A percentile compares a stretch with the other conserved stretches of the same genome.
These are phyloP conservation scores for Etheostoma cragini DNA, from an alignment of 2,113 vertebrate species.

Conservation along the genomic window DNA sequence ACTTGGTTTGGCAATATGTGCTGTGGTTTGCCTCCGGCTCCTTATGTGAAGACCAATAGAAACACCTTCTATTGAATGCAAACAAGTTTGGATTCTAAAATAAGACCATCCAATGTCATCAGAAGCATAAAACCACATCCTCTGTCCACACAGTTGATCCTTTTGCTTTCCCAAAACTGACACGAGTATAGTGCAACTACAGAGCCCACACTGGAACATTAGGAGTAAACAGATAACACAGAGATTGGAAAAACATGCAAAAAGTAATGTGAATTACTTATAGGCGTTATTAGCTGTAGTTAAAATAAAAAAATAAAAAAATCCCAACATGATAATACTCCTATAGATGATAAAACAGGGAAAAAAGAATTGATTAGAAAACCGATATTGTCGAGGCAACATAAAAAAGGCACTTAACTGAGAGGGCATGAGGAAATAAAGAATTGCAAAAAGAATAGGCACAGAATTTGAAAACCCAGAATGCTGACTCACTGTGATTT, in stretches of 20 bases:
- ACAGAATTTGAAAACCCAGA: neutral
- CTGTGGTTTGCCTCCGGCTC: conserved; percentile 29
- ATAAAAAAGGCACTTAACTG: neutral
- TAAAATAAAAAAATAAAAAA: neutral
- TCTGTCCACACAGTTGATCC: neutral
- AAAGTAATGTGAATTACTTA: neutral
- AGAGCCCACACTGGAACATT: neutral
- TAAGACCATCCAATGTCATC: conserved; percentile 3
- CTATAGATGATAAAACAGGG: neutral
- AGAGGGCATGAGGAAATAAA: neutral
- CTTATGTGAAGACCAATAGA: neutral
- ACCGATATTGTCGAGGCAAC: neutral
- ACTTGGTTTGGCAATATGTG: conserved; percentile 30
- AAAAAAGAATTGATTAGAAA: neutral
- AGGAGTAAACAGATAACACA: neutral
- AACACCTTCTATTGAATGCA: conserved; percentile 29
- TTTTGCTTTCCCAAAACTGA: neutral
- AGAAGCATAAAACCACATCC: neutral
- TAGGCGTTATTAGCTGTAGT: neutral
- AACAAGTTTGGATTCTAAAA: neutral
- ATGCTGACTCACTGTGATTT: conserved; percentile 10
- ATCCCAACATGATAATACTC: neutral
- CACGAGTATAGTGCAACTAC: neutral
- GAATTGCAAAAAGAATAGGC: neutral
- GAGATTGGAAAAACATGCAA: neutral